These are phyloP conservation scores for Hippocampus mohnikei DNA, from an alignment of 2,113 vertebrate genomes.

Conservation along the genomic window DNA sequence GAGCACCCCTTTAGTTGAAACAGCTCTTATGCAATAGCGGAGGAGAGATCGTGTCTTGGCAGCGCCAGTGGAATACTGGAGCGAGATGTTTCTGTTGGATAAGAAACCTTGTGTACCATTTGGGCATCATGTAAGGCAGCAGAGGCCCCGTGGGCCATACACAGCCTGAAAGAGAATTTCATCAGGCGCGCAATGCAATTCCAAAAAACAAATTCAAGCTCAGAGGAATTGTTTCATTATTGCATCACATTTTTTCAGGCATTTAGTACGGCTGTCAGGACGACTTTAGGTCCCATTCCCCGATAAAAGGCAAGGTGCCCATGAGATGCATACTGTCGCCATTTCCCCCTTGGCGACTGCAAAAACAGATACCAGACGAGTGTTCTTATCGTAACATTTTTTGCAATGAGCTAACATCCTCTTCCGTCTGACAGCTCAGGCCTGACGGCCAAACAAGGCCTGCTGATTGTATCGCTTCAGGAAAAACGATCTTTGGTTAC, in stretches of 20 bases:
- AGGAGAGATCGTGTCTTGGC: slow-evolving; percentile 32
- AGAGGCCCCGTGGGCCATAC: background rate
- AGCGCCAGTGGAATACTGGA: slow-evolving; percentile 13
- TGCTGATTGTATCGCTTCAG: slow-evolving; percentile 31
- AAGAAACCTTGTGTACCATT: slow-evolving; percentile 36
- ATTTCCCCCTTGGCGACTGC: slow-evolving; percentile 17
- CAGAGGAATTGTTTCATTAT: background rate
- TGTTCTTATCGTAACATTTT: slow-evolving; percentile 16
- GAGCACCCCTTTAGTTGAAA: slow-evolving; percentile 10
- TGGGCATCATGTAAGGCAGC: background rate
- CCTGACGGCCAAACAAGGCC: slow-evolving; percentile 29
- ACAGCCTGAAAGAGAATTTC: slow-evolving; percentile 5
- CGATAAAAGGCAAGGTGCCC: background rate
- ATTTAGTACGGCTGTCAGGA: background rate
- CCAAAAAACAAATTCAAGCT: background rate
- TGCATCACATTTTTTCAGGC: background rate
- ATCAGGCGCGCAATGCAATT: slow-evolving; percentile 12
- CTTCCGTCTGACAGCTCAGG: slow-evolving; percentile 22
- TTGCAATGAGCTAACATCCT: slow-evolving; percentile 21
- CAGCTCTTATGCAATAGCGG: slow-evolving; percentile 26
- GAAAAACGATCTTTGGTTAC: slow-evolving; percentile 46
- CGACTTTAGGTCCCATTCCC: background rate
- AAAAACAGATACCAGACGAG: slow-evolving; percentile 4
- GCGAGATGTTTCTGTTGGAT: slow-evolving; percentile 17
- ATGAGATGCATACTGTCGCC: slow-evolving; percentile 5